A percentile compares a stretch with the other conserved stretches of the same genome.
Conservation (phyloP, 2,797 vertebrate species). For the Pterois miles region DNA sequence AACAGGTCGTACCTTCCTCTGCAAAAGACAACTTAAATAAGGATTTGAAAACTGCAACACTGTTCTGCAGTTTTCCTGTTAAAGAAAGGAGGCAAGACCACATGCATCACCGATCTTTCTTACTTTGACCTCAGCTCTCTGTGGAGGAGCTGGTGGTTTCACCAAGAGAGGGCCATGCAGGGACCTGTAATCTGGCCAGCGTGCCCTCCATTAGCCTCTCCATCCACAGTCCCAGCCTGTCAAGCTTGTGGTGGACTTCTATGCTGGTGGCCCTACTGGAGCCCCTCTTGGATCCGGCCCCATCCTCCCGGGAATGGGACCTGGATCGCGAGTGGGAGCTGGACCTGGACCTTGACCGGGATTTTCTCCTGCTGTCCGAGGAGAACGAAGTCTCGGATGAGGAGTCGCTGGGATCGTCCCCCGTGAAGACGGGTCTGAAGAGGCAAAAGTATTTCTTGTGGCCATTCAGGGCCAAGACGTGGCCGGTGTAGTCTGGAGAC, state of each 20-base stretch:
- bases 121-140: conserved; percentile 57
- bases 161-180: conserved; percentile 89
- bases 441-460: conserved; percentile 97
- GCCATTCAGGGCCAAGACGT: conserved; percentile 93
- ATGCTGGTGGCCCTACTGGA: conserved; percentile 75
- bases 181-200: conserved; percentile 89
- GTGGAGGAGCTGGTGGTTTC: conserved; percentile 32
- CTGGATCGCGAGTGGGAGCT: conserved; percentile 78
- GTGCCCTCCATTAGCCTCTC: conserved; percentile 94
- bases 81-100: conserved; percentile 8
- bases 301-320: conserved; percentile 74
- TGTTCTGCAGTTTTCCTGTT: conserved; percentile 15
- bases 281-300: conserved; percentile 45
- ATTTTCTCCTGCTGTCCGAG: conserved; percentile 61
- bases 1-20: conserved; percentile 15
- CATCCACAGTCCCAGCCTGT: conserved; percentile 95
- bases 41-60: conserved; percentile 23
- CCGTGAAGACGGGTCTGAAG: conserved; percentile 87
- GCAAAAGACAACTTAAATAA: conserved; percentile 27
- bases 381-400: conserved; percentile 72
- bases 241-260: conserved; percentile 90
- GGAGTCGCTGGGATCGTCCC: conserved; percentile 70
- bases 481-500: conserved; percentile 87
- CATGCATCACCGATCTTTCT: not conserved
- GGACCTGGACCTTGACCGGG: conserved; percentile 67